Evolutionary conservation across 2,113 vertebrate species (phyloP).

Genomic region (Cathartes aura): DNA sequence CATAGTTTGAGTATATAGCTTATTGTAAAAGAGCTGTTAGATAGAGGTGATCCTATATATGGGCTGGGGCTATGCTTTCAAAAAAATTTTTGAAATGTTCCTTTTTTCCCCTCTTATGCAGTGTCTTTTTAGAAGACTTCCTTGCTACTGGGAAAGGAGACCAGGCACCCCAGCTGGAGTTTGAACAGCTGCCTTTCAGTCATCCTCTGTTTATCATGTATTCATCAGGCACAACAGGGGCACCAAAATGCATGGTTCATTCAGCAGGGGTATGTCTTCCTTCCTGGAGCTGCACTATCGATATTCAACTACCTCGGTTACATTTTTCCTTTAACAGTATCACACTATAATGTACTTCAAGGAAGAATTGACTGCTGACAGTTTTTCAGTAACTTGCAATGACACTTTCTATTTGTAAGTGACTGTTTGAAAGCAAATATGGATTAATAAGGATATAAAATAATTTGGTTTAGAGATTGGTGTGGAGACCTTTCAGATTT

Average conservation of each 20-base stretch:
- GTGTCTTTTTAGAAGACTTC: slow-evolving; percentile 92
- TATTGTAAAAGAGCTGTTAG: neutral
- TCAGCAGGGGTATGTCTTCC: slow-evolving; percentile 89
- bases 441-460: neutral
- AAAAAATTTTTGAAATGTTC: neutral
- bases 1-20: neutral
- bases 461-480: neutral
- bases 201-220: slow-evolving; percentile 97
- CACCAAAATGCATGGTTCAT: slow-evolving; percentile 98
- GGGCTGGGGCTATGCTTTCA: neutral
- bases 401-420: neutral
- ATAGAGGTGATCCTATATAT: neutral
- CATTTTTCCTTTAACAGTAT: neutral
- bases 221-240: slow-evolving; percentile 94
- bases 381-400: neutral
- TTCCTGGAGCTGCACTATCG: neutral
- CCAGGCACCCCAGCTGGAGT: slow-evolving; percentile 92
- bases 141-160: slow-evolving; percentile 81
- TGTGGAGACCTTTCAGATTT: neutral
- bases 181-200: slow-evolving; percentile 94
- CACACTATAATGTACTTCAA: neutral
- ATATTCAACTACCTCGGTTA: neutral
- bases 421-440: neutral
- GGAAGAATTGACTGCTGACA: neutral
- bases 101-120: slow-evolving; percentile 9